These are phyloP conservation scores for Peromyscus maniculatus DNA, from an alignment of 2,113 vertebrate genomes.

Conservation along the genomic window DNA sequence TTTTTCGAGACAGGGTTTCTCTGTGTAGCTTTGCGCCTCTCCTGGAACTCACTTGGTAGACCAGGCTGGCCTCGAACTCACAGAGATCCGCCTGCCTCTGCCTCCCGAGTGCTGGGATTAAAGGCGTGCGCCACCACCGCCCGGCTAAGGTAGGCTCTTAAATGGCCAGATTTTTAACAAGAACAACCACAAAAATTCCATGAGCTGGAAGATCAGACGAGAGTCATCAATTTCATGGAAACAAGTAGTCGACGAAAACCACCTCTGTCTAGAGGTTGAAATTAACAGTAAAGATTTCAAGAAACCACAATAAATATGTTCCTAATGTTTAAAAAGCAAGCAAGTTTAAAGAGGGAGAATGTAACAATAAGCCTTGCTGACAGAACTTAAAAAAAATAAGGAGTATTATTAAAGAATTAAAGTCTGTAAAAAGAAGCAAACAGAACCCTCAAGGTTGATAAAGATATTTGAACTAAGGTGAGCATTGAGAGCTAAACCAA, in stretches of 20 bases:
- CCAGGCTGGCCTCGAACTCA: no score
- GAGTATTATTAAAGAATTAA: neutral
- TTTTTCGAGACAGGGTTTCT: no score
- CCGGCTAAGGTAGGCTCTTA: neutral
- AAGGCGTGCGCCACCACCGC: no score
- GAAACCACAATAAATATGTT: neutral
- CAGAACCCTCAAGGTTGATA: neutral
- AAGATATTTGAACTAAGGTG: neutral
- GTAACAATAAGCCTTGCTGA: neutral
- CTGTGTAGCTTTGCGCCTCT: no score
- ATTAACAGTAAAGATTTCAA: slow-evolving; percentile 9
- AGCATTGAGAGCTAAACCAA: neutral
- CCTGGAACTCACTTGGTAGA: no score
- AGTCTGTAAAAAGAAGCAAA: neutral
- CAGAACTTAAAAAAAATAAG: neutral
- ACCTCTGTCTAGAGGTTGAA: neutral
- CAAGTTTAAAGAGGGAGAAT: neutral
- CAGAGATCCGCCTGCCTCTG: no score
- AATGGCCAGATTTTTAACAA: neutral
- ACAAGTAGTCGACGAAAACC: neutral
- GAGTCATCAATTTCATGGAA: neutral
- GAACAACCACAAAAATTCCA: neutral
- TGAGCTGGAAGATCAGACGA: neutral
- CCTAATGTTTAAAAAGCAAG: neutral
- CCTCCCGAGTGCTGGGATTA: no score